Evolutionary conservation across 2,113 vertebrate species (phyloP).

Genomic region (Pontoporia blainvillei): DNA sequence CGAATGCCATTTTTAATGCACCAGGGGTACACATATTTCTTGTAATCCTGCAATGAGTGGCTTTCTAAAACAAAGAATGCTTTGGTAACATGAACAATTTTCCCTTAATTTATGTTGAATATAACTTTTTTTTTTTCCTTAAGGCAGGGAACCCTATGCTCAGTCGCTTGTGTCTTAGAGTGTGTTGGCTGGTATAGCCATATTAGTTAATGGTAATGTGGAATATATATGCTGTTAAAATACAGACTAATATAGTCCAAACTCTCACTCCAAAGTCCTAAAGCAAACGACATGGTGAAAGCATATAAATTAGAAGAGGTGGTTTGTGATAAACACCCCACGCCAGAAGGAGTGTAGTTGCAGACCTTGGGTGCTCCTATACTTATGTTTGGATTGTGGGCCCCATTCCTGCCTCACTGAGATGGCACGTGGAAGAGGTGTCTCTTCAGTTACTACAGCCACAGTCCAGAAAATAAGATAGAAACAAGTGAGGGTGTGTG

Average conservation of each 20-base stretch:
- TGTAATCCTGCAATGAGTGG: neutral
- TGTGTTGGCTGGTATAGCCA: neutral
- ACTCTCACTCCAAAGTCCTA: neutral
- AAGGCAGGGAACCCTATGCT: neutral
- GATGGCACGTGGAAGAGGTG: neutral
- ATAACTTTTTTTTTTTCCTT: neutral
- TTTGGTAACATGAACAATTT: neutral
- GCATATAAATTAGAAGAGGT: neutral
- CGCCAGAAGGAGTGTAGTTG: neutral
- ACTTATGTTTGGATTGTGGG: too few relatives aligned
- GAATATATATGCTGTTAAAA: neutral
- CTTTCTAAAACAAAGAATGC: slow-evolving; percentile 46
- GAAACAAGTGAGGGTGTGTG: neutral
- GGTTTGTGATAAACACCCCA: neutral
- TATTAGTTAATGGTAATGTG: neutral
- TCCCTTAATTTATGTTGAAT: neutral
- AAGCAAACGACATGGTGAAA: neutral
- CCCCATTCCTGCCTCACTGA: neutral
- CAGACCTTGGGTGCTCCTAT: neutral
- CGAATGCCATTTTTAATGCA: neutral
- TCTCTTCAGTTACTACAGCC: neutral
- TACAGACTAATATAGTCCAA: neutral
- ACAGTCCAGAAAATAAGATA: neutral
- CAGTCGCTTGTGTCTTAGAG: neutral
- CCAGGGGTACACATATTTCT: neutral